Evolutionary conservation across 2,113 vertebrate species (phyloP).

Genomic region (Oncorhynchus masou): DNA sequence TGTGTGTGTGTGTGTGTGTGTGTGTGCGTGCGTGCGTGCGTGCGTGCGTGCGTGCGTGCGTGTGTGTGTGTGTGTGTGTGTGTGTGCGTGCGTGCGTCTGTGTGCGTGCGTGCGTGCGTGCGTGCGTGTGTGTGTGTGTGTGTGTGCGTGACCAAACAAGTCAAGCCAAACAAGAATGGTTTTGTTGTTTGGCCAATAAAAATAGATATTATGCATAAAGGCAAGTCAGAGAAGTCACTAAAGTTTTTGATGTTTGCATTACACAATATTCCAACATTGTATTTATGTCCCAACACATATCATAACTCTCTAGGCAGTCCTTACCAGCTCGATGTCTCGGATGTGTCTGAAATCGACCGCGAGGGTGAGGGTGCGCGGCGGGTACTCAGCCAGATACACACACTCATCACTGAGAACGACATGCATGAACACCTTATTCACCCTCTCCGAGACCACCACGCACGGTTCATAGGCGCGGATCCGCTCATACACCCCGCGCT

Average conservation of each 20-base stretch:
- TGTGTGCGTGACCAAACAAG: no score
- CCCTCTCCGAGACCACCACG: constrained; percentile 67
- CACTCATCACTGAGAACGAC: constrained; percentile 75
- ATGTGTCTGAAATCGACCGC: constrained; percentile 68
- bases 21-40: not conserved
- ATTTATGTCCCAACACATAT: no score
- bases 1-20: no score
- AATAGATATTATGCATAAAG: no score
- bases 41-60: no score
- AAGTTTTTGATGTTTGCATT: no score
- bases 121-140: no score
- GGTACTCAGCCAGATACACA: constrained; percentile 75
- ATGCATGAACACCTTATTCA: constrained; percentile 74
- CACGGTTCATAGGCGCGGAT: constrained; percentile 75
- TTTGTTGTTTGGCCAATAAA: no score
- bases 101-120: not conserved
- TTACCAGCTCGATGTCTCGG: constrained; percentile 76
- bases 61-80: not conserved
- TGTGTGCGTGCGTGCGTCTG: no score
- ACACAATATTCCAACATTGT: no score
- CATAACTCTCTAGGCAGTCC: constrained; percentile 15
- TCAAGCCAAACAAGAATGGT: no score
- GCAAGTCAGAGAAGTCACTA: no score
- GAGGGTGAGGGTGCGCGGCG: constrained; percentile 66
- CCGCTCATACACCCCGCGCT: constrained; percentile 67